phyloP scores from a whole-genome alignment of 2,113 vertebrate species.

The Junco hyemalis region DNA sequence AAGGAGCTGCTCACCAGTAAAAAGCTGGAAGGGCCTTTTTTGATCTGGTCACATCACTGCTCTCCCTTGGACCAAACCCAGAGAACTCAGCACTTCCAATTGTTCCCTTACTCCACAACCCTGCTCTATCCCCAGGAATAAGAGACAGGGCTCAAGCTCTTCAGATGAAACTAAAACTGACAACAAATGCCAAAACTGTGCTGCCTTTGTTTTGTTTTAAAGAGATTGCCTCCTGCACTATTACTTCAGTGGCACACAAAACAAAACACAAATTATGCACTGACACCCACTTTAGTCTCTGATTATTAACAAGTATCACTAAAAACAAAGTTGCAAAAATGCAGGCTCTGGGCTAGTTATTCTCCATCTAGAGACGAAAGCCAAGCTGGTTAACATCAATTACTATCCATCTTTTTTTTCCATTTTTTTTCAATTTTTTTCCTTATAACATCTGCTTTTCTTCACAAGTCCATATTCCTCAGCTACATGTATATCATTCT shows the following conservation, averaged over 20 bases:
- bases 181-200: neutral
- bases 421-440: neutral
- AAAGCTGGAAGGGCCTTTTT: neutral
- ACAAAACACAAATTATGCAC: neutral
- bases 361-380: neutral
- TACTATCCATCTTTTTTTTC: neutral
- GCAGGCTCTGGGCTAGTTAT: neutral
- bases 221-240: neutral
- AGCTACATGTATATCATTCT: neutral
- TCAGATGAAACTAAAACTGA: neutral
- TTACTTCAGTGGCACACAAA: neutral
- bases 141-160: neutral
- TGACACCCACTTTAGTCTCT: neutral
- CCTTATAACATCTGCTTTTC: neutral
- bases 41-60: neutral
- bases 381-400: neutral
- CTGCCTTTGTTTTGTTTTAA: neutral
- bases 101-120: neutral
- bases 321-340: neutral
- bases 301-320: neutral
- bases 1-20: neutral
- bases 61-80: neutral
- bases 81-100: neutral
- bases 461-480: neutral
- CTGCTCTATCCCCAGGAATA: neutral